Conservation (phyloP, 2,113 vertebrate genomes). For the Chaetura pelagica region DNA sequence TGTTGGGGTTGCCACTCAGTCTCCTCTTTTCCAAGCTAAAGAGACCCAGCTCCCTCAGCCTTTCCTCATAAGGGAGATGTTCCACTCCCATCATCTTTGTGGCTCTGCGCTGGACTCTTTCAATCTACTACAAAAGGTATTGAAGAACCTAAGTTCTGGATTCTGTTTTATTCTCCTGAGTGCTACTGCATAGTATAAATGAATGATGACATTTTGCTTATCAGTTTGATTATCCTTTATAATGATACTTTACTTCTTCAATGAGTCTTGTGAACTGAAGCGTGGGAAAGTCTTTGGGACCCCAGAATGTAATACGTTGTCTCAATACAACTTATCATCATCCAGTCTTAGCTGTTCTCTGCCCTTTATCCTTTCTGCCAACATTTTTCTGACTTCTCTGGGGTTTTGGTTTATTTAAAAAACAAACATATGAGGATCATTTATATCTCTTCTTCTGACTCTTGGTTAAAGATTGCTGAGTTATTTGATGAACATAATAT, state of each 20-base stretch:
- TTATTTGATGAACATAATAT: background rate
- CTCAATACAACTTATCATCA: background rate
- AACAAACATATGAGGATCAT: background rate
- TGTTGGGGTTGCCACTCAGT: too few relatives aligned
- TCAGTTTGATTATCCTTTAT: background rate
- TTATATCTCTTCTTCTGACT: background rate
- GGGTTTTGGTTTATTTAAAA: rapidly evolving
- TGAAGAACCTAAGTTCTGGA: background rate
- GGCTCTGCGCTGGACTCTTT: too few relatives aligned
- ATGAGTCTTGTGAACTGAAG: background rate
- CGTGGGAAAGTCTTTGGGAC: background rate
- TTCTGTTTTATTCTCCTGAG: background rate
- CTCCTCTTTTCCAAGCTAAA: too few relatives aligned
- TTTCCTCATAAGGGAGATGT: too few relatives aligned
- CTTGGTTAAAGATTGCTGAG: background rate
- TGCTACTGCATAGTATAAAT: background rate
- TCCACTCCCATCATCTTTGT: too few relatives aligned
- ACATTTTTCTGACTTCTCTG: background rate
- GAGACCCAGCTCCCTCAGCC: too few relatives aligned
- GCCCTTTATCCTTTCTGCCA: background rate
- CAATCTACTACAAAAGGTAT: background rate
- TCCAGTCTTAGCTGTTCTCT: background rate
- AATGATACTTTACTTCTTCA: background rate
- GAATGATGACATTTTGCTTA: background rate
- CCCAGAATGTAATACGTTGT: background rate